Conservation (phyloP, 1,140 invertebrate genomes). For the Drosophila melanogaster region Release_6_plus_ISO1_MT NT_037436.4:22487501-22488000, state of each 20-base stretch:
- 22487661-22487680: constrained; percentile 62
- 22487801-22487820: constrained; percentile 72
- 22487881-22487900: constrained; percentile 29
- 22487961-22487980: constrained; percentile 58
- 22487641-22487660: neutral
- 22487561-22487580: constrained; percentile 2
- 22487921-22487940: constrained; percentile 83
- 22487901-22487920: constrained; percentile 68
- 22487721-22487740: constrained; percentile 57
- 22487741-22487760: constrained; percentile 36
- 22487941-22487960: constrained; percentile 83
- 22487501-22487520: constrained; percentile 30
- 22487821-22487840: constrained; percentile 72
- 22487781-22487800: constrained; percentile 36
- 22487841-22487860: constrained; percentile 66
- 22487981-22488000: constrained; percentile 41
- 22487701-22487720: constrained; percentile 80
- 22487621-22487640: too few relatives aligned
- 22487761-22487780: constrained; percentile 2
- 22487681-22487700: constrained; percentile 77
- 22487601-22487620: too few relatives aligned
- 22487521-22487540: constrained; percentile 2
- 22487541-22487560: neutral
- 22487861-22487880: constrained; percentile 13
- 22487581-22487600: too few relatives aligned